Evolutionary conservation across 2,888 invertebrate genomes (phyloP), one percentile per base, ranked within the genome.

Genomic region (Palloptera scutellata): DNA sequence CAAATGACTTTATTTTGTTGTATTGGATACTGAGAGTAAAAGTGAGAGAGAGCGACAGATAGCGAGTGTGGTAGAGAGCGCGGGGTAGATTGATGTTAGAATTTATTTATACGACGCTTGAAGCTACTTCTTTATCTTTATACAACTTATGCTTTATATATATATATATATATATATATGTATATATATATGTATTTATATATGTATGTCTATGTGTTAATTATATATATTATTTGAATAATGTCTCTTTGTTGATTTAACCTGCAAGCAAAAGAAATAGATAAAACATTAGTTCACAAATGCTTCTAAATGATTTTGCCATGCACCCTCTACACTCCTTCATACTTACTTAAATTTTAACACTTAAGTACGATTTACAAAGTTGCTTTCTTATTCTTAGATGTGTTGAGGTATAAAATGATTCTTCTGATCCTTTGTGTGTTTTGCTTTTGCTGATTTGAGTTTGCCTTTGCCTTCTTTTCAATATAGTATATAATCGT

Each of bases 361-460:
- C 83, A 82, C 84, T 83, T 84, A 83, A 83, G 83, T 84, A 84
- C 84, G 80, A 81, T 82, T 79, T 83, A 81, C 81, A 81, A 72
- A 70, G 77, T 80, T 82, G 73, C 30, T 30, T 30, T 30, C 52
- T 59, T 20, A 13, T 51, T 51, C 52, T 64, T 64, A 64, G 64
- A 51, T 41, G 69, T 70, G 74, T 78, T 83, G 83, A 83, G 83
- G 84, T 83, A 83, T 83, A 81, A 83, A 82, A 82, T 83, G 77
- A 83, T 81, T 82, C 81, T 76, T 78, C 75, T 80, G 78, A 78
- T 81, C 78, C 80, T 80, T 77, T 72, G 73, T 63, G 59, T 53
- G 59, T 74, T 69, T 72, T 72, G 65, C 66, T 58, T 66, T 72
- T 65, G 63, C 66, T 69, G 65, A 61, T 41, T 64, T 66, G 19